Evolutionary conservation across 2,888 invertebrate genomes (phyloP).

Genomic region (Chrysolina oricalcia): DNA sequence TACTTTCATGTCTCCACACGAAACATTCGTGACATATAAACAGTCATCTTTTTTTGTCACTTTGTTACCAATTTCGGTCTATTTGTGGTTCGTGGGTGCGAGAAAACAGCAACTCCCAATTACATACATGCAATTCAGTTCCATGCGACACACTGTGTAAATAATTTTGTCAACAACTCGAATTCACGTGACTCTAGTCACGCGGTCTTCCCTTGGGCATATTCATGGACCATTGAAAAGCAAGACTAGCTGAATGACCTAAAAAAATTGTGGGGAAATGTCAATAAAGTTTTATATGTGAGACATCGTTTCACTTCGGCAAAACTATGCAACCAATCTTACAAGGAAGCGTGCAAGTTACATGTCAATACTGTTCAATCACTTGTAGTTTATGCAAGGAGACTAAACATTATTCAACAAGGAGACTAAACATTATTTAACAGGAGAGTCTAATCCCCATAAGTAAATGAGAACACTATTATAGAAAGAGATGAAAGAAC

Average conservation of each 20-base stretch:
- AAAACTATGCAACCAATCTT: neutral
- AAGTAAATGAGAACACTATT: too few species aligned
- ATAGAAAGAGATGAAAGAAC: too few species aligned
- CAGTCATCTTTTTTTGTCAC: neutral
- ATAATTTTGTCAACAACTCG: constrained; percentile 45
- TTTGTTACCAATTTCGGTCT: constrained; percentile 37
- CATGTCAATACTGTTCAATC: too few species aligned
- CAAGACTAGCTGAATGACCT: neutral
- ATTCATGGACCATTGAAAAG: neutral
- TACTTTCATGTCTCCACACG: neutral
- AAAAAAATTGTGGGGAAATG: neutral
- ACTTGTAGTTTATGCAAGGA: too few species aligned
- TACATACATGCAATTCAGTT: constrained; percentile 44
- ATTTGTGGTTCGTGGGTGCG: constrained; percentile 47
- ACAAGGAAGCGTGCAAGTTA: neutral
- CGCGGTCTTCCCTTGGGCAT: constrained; percentile 51
- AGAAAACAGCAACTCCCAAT: constrained; percentile 65
- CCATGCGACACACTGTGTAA: constrained; percentile 48
- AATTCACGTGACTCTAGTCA: constrained; percentile 57
- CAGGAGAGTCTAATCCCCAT: too few species aligned
- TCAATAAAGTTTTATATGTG: neutral
- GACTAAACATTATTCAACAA: too few species aligned
- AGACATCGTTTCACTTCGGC: neutral
- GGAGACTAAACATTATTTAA: too few species aligned
- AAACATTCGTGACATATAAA: too few species aligned